phyloP scores from a whole-genome alignment of 2,797 vertebrate genomes.

The Hozukius guyotensis region DNA sequence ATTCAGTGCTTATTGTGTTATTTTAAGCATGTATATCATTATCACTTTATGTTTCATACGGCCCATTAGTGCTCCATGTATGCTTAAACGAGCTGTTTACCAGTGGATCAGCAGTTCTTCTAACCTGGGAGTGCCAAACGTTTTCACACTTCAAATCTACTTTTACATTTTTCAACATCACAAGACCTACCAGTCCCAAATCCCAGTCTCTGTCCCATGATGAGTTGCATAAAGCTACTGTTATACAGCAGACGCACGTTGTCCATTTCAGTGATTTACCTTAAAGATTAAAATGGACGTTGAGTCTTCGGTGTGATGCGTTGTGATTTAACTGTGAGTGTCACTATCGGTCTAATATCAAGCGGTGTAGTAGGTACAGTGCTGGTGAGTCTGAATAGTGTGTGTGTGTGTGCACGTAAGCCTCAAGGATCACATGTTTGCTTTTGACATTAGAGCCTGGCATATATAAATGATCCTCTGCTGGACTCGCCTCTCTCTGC shows the following conservation, averaged over 20 bases:
- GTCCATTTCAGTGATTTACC: too few relatives aligned
- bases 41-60: not conserved
- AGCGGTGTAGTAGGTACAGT: not conserved
- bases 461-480: slow-evolving; percentile 14
- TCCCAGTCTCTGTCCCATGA: too few relatives aligned
- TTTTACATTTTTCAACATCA: too few relatives aligned
- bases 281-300: not conserved
- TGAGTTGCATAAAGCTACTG: too few relatives aligned
- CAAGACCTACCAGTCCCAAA: too few relatives aligned
- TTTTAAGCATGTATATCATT: not conserved
- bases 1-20: not conserved
- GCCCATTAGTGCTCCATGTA: not conserved
- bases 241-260: too few relatives aligned
- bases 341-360: not conserved
- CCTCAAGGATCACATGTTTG: slow-evolving; percentile 18
- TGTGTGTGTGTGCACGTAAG: not conserved
- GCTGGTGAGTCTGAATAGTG: not conserved
- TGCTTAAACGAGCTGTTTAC: not conserved
- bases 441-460: slow-evolving; percentile 22
- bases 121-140: too few relatives aligned
- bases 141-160: too few relatives aligned
- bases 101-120: not conserved
- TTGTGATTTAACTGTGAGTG: not conserved
- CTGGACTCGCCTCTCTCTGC: not conserved
- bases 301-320: not conserved